Evolutionary conservation across 1,140 invertebrate species (phyloP), one percentile per base, ranked within the genome.

Genomic region (Neoseiulus cucumeris): DNA sequence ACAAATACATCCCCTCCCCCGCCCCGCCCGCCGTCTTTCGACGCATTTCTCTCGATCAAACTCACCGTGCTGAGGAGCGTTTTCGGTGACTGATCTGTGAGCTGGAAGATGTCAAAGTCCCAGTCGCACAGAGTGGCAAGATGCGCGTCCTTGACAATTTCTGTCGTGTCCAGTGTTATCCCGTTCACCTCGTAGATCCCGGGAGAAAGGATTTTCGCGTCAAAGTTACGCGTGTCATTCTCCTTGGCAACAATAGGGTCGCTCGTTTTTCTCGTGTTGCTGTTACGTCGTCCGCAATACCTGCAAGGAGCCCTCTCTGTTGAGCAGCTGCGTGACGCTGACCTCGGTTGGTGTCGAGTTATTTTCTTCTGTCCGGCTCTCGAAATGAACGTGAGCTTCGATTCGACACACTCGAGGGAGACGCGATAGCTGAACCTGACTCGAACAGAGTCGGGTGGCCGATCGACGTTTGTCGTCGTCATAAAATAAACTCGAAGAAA

Each of bases 61-160:
- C 73, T 71, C 67, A 78, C 77, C 73, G 75, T 74, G 44, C 73
- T 77, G 51, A 79, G 71, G 47, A 78, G 70, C 55, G 73, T 71
- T 29, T 71, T 66, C 29, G 71, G 70, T 65, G 72, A 70, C 39
- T 68, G 65, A 17, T 73, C 71, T 22, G 77, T 70, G 66, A 79
- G 71, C 28, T 77, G 70, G 72, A 79, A 79, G 42, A 79, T 78
- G 5, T 76, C 76, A 70, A 75, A 78, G 65, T 74, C 73, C 78
- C 78, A 79, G 47, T 73, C 73, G 22, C 65, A 59, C n/a, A 75
- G 68, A n/a, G 68, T 42, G 12, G 42, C 42, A 9, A 74, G 67
- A 28, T 68, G 42, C 2, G 64, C 41, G 42, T 71, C 70, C 14
- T 64, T 64, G 18, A 70, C 66, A 2, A 71, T 44, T 42, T 71